Base-by-base conservation (phyloP, 2,113 vertebrate genomes). In the Stegostoma tigrinum region DNA sequence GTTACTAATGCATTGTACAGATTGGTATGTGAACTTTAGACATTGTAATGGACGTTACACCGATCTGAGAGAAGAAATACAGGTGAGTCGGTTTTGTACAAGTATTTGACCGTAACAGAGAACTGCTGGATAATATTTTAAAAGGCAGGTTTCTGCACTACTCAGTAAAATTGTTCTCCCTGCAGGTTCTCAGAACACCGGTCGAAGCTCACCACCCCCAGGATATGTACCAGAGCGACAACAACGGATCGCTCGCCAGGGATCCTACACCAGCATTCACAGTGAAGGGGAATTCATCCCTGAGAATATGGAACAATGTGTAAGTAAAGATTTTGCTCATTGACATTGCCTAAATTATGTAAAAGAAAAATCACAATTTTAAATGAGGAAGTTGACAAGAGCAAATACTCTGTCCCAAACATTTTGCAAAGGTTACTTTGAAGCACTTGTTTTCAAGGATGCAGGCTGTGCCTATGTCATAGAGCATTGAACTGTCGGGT, bases 231-330 rank as follows among this genome's bases (percentile, higher is more conserved):
- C 99, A 0, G 99, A 99, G 97, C 97, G 98, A 61, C 99, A 99
- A 96, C 99, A 99, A 96, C 98, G 98, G 96, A 99, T 99, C 6
- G 99, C 99, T 80, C 98, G 99, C 42, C 99, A 99, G 97, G 98
- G 99, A 15, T 99, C 99, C 93, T 99, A 99, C 97, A 99, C 99
- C 97, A 99, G 99, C 98, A 98, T 99, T 96, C 98, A 99, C 96
- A 99, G 99, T 0, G 99, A 99, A 96, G 99, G 99, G 0, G 99
- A 99, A 96, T 99, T 99, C 97, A 99, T 99, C 97, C 99, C 99
- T 0, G 99, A 99, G 97, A 98, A 98, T 97, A 98, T 96, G 2
- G 99, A 99, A 96, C 99, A 99, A 96, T 98, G 98, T 96, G 99
- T 99, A 97, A 99, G 99, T 99, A 97, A 1, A 95, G 89, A 0